Conservation (phyloP, 2,797 vertebrate genomes). For the Hippopotamyrus pictus region DNA sequence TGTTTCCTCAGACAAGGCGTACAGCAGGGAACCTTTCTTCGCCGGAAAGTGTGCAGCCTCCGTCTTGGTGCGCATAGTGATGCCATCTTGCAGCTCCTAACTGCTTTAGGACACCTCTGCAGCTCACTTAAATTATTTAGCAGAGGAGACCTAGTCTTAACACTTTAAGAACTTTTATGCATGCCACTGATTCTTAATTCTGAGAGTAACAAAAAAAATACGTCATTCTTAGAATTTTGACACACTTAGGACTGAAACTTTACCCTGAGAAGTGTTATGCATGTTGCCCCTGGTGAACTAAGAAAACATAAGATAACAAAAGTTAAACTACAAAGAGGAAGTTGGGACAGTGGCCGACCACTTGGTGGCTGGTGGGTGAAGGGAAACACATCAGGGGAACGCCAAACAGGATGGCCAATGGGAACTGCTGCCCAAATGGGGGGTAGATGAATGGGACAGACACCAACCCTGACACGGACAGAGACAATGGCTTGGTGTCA, state of each 20-base stretch:
- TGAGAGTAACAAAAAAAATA: neutral
- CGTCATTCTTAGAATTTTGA: neutral
- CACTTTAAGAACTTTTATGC: neutral
- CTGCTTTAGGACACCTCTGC: neutral
- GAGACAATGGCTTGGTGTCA: neutral
- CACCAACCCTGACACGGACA: neutral
- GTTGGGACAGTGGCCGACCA: no score
- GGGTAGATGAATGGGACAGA: no score
- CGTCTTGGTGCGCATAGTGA: neutral
- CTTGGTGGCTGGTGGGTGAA: no score
- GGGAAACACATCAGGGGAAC: no score
- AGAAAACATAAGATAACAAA: no score
- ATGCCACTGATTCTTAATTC: neutral
- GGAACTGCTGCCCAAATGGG: no score
- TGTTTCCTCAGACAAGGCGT: no score
- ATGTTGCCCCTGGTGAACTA: no score
- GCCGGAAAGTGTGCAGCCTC: neutral
- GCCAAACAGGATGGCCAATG: neutral
- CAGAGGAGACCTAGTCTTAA: neutral
- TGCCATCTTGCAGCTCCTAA: neutral
- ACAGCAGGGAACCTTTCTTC: neutral
- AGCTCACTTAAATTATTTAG: neutral
- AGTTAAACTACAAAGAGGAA: no score
- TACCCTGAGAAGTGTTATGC: no score
- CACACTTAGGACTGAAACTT: no score